Conservation (phyloP, 1,140 invertebrate genomes). For the Drosophila serrata region DNA sequence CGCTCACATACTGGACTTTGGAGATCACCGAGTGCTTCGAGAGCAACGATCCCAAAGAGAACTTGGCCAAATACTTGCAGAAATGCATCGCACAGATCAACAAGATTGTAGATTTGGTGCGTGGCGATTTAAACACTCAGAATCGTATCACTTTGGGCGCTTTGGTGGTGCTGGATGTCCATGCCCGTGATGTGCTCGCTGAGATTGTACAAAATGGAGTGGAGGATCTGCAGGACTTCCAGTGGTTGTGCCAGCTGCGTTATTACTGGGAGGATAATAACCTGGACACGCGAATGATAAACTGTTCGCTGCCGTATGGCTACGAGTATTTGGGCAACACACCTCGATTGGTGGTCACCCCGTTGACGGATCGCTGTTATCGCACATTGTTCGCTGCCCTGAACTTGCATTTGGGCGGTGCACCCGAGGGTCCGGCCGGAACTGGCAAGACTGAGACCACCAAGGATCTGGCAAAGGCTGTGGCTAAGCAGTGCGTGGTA, state of each 20-base stretch:
- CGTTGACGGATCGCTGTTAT: slow-evolving; percentile 96
- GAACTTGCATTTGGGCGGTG: slow-evolving; percentile 93
- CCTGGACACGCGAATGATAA: slow-evolving; percentile 95
- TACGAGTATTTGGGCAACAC: slow-evolving; percentile 98
- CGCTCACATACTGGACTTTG: slow-evolving; percentile 95
- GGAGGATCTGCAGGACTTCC: slow-evolving; percentile 91
- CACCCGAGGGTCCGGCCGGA: slow-evolving; percentile 97
- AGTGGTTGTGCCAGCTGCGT: slow-evolving; percentile 95
- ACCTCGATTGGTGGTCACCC: slow-evolving; percentile 94
- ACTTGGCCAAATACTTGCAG: slow-evolving; percentile 87
- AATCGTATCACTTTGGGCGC: slow-evolving; percentile 96
- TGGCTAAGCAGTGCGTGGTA: slow-evolving; percentile 98
- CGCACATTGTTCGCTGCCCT: slow-evolving; percentile 96
- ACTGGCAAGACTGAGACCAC: slow-evolving; percentile 98
- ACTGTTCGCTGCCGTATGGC: slow-evolving; percentile 95
- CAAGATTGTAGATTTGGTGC: slow-evolving; percentile 94
- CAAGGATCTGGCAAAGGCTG: slow-evolving; percentile 98
- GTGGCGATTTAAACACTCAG: slow-evolving; percentile 94
- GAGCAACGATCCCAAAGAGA: slow-evolving; percentile 85
- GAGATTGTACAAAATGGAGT: slow-evolving; percentile 90
- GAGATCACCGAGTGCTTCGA: slow-evolving; percentile 91
- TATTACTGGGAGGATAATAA: slow-evolving; percentile 96
- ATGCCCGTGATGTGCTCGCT: slow-evolving; percentile 94
- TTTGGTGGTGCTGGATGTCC: slow-evolving; percentile 96
- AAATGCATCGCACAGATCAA: slow-evolving; percentile 90